Conservation (phyloP, 2,888 invertebrate genomes). For the Epiblema foenella region DNA sequence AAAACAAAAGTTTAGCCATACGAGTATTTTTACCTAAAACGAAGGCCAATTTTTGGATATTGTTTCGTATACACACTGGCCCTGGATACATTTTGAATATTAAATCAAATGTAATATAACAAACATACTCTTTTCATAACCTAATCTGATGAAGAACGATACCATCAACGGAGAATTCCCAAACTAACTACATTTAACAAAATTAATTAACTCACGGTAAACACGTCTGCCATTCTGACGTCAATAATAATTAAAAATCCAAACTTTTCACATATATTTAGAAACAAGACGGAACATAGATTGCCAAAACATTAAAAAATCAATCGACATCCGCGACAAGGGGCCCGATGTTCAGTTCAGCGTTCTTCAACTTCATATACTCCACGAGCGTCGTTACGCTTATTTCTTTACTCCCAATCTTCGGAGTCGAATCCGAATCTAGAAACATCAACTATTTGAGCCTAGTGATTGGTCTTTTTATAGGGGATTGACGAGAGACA, state of each 20-base stretch:
- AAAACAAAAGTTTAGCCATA: neutral
- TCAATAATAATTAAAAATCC: neutral
- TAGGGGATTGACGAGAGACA: no score
- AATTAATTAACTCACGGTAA: constrained; percentile 19
- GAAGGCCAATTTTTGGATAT: neutral
- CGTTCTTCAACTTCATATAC: constrained; percentile 62
- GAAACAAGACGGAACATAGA: constrained; percentile 63
- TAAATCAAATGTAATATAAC: no score
- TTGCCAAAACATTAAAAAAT: constrained; percentile 49
- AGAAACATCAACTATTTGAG: constrained; percentile 47
- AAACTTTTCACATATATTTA: constrained; percentile 23
- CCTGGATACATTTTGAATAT: neutral
- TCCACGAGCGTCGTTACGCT: constrained; percentile 68
- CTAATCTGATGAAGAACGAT: neutral
- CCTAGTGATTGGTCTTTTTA: no score
- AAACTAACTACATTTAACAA: neutral
- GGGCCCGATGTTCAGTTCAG: constrained; percentile 49
- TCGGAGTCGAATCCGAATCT: constrained; percentile 53
- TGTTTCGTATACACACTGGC: neutral
- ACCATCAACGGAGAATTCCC: neutral
- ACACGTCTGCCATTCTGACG: constrained; percentile 16
- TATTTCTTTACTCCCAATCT: constrained; percentile 60
- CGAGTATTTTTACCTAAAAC: neutral
- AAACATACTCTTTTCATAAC: neutral
- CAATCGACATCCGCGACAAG: constrained; percentile 8